Evolutionary conservation across 2,797 vertebrate genomes (phyloP).

Genomic region (Myiotriccus ornatus): DNA sequence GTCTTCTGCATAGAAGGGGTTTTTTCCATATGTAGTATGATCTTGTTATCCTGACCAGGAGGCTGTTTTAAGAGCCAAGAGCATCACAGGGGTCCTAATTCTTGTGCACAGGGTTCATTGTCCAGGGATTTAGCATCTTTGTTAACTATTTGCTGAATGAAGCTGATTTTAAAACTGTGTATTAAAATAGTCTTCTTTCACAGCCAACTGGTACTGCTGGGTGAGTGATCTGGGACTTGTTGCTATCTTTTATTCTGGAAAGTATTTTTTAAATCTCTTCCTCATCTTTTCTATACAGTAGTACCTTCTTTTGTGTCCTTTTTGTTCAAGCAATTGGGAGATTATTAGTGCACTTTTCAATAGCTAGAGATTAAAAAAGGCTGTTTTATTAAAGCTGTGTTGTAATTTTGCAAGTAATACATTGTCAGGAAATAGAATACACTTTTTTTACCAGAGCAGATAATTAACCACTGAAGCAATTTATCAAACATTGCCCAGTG

Average conservation of each 20-base stretch:
- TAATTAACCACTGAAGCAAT: slow-evolving; percentile 45
- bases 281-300: not conserved
- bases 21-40: not conserved
- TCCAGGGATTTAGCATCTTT: not conserved
- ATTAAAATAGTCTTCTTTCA: not conserved
- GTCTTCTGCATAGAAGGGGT: not conserved
- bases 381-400: not conserved
- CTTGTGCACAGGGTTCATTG: not conserved
- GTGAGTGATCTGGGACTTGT: not conserved
- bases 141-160: not conserved
- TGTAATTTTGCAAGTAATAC: slow-evolving; percentile 25
- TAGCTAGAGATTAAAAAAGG: not conserved
- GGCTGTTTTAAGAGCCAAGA: not conserved
- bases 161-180: not conserved
- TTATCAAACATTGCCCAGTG: not conserved
- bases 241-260: rapidly evolving
- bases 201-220: not conserved
- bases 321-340: not conserved
- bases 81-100: not conserved
- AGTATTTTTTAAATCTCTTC: not conserved
- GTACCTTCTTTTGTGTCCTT: not conserved
- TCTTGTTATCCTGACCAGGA: not conserved
- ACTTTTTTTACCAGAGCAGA: not conserved
- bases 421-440: not conserved
- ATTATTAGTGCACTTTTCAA: not conserved